Percentiles rank a stretch among this genome's conserved stretches.
Conservation (phyloP, 2,113 vertebrate genomes). For the Corythornis cristatus region DNA sequence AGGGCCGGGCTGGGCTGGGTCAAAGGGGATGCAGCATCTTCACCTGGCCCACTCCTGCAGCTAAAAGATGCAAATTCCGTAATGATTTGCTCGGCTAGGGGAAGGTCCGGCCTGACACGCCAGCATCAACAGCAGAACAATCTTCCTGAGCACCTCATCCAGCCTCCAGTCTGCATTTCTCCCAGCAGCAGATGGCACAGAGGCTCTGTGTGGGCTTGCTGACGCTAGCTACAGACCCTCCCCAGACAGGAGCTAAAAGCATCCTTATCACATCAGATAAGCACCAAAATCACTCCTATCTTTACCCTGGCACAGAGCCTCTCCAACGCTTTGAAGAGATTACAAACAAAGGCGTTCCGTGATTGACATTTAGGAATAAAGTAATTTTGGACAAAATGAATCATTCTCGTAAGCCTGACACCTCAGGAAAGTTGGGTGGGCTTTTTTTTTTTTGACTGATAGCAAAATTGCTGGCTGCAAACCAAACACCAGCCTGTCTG, state of each 20-base stretch:
- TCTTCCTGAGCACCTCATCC: background rate
- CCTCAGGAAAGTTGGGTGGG: background rate
- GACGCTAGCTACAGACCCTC: background rate
- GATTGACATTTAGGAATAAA: background rate
- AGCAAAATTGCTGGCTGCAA: background rate
- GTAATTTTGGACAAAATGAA: background rate
- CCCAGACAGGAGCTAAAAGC: conserved; percentile 11
- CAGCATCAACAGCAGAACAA: background rate
- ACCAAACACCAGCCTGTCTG: accelerated
- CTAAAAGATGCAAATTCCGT: background rate
- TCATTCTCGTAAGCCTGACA: background rate
- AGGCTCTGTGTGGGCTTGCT: conserved; percentile 42
- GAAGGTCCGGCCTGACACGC: background rate
- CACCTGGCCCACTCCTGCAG: background rate
- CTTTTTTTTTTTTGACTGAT: background rate
- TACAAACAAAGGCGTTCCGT: background rate
- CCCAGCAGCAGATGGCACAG: conserved; percentile 43
- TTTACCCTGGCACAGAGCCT: background rate
- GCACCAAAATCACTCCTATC: background rate
- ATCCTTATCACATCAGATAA: background rate
- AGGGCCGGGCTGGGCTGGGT: background rate
- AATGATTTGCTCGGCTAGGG: background rate
- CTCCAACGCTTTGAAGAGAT: background rate
- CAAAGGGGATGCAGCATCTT: background rate
- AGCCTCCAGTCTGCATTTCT: background rate